A percentile compares a stretch with the other conserved stretches of the same genome.
Conservation (phyloP, 2,113 vertebrate genomes). For the Polypterus senegalus region DNA sequence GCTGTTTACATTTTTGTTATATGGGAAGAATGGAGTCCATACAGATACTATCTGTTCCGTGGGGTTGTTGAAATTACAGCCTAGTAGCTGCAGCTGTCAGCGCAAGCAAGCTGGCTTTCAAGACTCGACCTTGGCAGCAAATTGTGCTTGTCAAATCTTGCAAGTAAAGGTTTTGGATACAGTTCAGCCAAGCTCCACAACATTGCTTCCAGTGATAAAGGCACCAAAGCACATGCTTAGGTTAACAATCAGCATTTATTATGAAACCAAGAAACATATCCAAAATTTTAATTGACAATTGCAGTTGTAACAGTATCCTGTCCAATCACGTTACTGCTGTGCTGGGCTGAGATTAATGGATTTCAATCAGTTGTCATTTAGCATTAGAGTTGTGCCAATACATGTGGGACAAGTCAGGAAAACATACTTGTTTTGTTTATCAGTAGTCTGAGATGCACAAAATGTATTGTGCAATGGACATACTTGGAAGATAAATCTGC, state of each 20-base stretch:
- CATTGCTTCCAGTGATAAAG: constrained; percentile 4
- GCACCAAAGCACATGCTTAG: constrained; percentile 4
- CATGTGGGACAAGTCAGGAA: too few species aligned
- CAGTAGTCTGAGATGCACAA: too few species aligned
- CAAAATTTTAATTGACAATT: constrained; percentile 16
- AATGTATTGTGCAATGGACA: too few species aligned
- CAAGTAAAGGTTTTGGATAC: constrained; percentile 13
- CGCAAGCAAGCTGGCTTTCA: background rate
- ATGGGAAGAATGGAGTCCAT: constrained; percentile 16
- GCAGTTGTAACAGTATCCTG: constrained; percentile 9
- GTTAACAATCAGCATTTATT: background rate
- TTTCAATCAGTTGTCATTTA: constrained; percentile 17
- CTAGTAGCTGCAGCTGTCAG: constrained; percentile 23
- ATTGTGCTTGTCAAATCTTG: constrained; percentile 3
- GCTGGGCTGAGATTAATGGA: constrained; percentile 9
- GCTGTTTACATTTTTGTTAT: background rate
- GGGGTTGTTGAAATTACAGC: constrained; percentile 7
- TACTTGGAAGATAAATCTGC: too few species aligned
- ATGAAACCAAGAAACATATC: constrained; percentile 2
- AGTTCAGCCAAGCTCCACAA: constrained; percentile 10
- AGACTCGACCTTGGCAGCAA: background rate
- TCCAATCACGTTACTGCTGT: constrained; percentile 7
- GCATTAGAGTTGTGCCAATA: background rate
- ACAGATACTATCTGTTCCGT: background rate
- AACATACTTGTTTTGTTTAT: too few species aligned